Conservation (phyloP, 1,140 invertebrate genomes). For the Camponotus pennsylvanicus region DNA sequence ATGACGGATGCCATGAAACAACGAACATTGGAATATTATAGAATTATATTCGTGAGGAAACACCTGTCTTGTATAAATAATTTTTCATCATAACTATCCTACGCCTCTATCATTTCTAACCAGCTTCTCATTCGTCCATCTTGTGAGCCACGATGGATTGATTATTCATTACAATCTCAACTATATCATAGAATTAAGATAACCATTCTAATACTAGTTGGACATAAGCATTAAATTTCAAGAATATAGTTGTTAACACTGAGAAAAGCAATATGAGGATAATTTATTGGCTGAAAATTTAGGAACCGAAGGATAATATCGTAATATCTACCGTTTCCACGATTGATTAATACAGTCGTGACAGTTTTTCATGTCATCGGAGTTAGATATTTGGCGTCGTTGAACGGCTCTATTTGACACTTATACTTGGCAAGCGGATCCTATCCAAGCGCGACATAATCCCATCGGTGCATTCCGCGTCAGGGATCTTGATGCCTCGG, state of each 20-base stretch:
- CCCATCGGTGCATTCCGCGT: slow-evolving; percentile 73
- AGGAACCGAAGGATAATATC: neutral
- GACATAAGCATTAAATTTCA: neutral
- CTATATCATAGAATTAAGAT: neutral
- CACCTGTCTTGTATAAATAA: slow-evolving; percentile 78
- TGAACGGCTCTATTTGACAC: slow-evolving; percentile 22
- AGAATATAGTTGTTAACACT: neutral
- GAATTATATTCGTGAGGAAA: slow-evolving; percentile 37
- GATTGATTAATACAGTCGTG: neutral
- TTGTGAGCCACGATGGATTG: neutral
- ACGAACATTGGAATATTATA: slow-evolving; percentile 59
- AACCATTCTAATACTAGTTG: neutral
- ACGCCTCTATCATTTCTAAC: slow-evolving; percentile 52
- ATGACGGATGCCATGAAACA: slow-evolving; percentile 70
- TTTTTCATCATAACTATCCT: slow-evolving; percentile 74
- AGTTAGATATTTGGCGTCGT: slow-evolving; percentile 51
- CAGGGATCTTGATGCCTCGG: slow-evolving; percentile 69
- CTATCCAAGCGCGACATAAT: slow-evolving; percentile 74
- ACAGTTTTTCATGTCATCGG: slow-evolving; percentile 21
- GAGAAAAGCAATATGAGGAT: neutral
- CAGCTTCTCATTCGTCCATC: slow-evolving; percentile 44
- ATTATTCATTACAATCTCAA: slow-evolving; percentile 41
- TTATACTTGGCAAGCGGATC: neutral
- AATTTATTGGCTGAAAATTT: neutral
- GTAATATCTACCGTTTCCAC: neutral